Evolutionary conservation across 2,797 vertebrate genomes (phyloP).

Genomic region (Ptychadena robeensis): DNA sequence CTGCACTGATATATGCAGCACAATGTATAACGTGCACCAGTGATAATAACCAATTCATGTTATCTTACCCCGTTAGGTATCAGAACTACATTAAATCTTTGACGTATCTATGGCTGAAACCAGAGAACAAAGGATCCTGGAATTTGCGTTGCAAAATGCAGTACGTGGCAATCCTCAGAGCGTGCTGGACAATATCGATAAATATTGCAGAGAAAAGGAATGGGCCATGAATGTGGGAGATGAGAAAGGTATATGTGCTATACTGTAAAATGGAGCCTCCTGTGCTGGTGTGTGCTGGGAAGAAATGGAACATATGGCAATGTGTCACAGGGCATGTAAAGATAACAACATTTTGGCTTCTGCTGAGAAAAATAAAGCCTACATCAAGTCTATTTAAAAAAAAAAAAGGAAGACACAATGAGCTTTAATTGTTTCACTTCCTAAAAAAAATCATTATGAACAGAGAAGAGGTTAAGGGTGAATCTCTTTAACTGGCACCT

Average conservation of each 20-base stretch:
- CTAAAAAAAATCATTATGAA: too few species aligned
- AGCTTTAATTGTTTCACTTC: too few species aligned
- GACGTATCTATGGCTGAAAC: slow-evolving; percentile 67
- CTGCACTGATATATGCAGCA: not conserved
- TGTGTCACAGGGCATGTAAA: too few species aligned
- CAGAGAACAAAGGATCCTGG: slow-evolving; percentile 81
- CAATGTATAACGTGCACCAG: not conserved
- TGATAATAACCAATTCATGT: not conserved
- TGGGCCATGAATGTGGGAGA: slow-evolving; percentile 91
- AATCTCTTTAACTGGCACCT: too few species aligned
- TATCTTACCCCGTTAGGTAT: not conserved
- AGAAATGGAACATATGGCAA: too few species aligned
- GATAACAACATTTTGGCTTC: too few species aligned
- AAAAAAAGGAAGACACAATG: too few species aligned
- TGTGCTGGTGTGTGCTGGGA: too few species aligned
- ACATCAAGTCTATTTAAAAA: too few species aligned
- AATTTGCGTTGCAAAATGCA: slow-evolving; percentile 80
- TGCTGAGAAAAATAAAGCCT: too few species aligned
- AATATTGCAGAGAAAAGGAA: slow-evolving; percentile 84
- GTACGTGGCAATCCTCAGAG: slow-evolving; percentile 82
- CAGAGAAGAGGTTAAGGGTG: too few species aligned
- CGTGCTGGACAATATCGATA: slow-evolving; percentile 81
- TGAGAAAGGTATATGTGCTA: slow-evolving; percentile 80
- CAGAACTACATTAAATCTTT: not conserved
- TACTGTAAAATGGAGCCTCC: too few species aligned